Percentiles rank a stretch among this genome's conserved stretches.
Evolutionary conservation across 2,888 invertebrate species (phyloP).

Genomic region (Galerucella pusilla): DNA sequence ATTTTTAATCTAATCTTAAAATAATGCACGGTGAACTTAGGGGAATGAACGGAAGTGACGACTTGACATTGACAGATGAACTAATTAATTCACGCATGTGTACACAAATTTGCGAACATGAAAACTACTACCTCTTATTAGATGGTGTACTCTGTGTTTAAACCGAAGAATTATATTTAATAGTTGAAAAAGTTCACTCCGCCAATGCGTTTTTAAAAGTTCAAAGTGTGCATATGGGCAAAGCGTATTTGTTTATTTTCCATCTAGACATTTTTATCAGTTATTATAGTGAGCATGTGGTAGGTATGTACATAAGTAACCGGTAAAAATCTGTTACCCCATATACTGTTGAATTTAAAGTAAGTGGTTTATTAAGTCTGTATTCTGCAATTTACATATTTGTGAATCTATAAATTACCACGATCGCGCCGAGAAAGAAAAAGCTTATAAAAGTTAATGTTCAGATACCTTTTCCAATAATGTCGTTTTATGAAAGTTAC

Average conservation of each 20-base stretch:
- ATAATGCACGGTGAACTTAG: too few species aligned
- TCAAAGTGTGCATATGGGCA: neutral
- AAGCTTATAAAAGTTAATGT: neutral
- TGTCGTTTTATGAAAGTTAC: neutral
- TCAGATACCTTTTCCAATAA: neutral
- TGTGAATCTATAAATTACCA: neutral
- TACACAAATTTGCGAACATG: too few species aligned
- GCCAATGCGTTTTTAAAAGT: neutral
- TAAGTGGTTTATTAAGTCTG: neutral
- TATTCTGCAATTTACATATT: neutral
- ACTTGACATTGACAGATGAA: too few species aligned
- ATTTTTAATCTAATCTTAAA: too few species aligned
- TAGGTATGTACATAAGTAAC: conserved; percentile 18
- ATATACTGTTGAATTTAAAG: conserved; percentile 3
- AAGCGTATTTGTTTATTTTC: conserved; percentile 24
- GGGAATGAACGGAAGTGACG: too few species aligned
- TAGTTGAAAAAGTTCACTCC: neutral
- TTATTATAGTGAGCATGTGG: conserved; percentile 19
- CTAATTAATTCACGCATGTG: too few species aligned
- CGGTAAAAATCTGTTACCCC: neutral
- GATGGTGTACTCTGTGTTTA: too few species aligned
- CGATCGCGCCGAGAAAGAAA: neutral
- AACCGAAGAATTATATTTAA: neutral
- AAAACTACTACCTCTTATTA: too few species aligned
- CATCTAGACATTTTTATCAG: conserved; percentile 26